These are phyloP conservation scores for Beris morrisii DNA, from an alignment of 2,888 invertebrate species.

Conservation along the genomic window DNA sequence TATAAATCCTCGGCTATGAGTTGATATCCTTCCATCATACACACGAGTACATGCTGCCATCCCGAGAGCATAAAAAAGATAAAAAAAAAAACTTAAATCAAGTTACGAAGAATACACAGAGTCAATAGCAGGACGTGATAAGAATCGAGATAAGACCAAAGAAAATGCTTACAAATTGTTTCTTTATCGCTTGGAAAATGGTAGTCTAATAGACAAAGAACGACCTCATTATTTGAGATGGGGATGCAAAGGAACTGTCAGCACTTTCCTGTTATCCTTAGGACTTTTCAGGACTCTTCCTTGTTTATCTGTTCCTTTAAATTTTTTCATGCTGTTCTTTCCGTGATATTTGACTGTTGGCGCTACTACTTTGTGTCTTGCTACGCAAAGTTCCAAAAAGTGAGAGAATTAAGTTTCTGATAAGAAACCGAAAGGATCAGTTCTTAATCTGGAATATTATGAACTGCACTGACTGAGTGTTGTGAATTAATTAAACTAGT, in stretches of 20 bases:
- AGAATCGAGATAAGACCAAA: constrained; percentile 32
- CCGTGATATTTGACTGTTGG: too few relatives aligned
- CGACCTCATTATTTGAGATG: constrained; percentile 37
- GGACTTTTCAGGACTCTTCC: constrained; percentile 15
- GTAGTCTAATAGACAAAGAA: constrained; percentile 38
- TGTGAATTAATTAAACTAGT: too few relatives aligned
- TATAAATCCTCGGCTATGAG: constrained; percentile 26
- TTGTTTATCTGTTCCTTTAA: constrained; percentile 19
- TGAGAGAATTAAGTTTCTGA: too few relatives aligned
- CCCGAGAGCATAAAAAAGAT: too few relatives aligned
- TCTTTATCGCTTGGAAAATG: constrained; percentile 37
- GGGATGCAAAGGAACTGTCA: constrained; percentile 29
- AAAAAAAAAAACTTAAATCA: constrained; percentile 24
- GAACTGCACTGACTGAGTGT: too few relatives aligned
- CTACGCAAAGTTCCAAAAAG: too few relatives aligned
- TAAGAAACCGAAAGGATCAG: too few relatives aligned
- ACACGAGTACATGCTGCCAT: too few relatives aligned
- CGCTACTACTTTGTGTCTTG: too few relatives aligned
- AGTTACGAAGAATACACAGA: constrained; percentile 3
- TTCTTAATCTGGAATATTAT: too few relatives aligned
- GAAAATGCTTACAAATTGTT: constrained; percentile 37
- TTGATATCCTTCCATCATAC: neutral
- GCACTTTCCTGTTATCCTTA: constrained; percentile 19
- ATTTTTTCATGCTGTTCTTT: neutral
- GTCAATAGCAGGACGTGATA: constrained; percentile 36